Conservation (phyloP, 2,888 invertebrate species). For the Steinernema scapterisci region DNA sequence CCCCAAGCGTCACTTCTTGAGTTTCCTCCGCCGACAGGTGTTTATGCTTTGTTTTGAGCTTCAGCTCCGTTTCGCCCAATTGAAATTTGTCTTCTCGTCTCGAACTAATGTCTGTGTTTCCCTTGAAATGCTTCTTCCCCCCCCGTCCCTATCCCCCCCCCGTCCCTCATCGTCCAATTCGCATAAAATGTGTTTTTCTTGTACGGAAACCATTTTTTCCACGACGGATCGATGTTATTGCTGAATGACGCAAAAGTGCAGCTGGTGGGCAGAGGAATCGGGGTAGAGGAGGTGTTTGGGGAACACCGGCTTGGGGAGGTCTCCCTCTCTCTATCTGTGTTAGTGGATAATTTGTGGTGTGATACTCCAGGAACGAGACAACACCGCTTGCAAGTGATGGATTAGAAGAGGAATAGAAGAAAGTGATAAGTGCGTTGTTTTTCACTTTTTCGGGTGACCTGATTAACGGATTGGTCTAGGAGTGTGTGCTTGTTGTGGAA, state of each 20-base stretch:
- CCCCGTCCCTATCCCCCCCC: background rate
- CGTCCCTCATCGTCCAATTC: background rate
- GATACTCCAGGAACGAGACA: background rate
- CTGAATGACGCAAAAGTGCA: background rate
- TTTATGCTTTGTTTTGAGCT: background rate
- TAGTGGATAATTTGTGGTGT: background rate
- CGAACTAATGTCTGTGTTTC: background rate
- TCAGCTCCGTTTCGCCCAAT: background rate
- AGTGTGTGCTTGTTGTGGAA: background rate
- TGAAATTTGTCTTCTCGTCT: background rate
- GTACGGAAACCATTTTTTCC: background rate
- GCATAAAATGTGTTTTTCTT: background rate
- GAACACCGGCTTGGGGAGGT: background rate
- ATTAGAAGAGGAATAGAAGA: background rate
- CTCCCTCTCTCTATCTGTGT: too few relatives aligned
- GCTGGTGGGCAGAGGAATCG: background rate
- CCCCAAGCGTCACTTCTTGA: background rate
- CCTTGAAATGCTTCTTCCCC: background rate
- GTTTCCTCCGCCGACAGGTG: background rate
- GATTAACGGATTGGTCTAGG: background rate
- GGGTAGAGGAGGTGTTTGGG: background rate
- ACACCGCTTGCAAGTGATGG: slow-evolving; percentile 11
- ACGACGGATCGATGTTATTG: too few relatives aligned
- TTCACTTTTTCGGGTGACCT: slow-evolving; percentile 5
- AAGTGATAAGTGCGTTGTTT: slow-evolving; percentile 27